Conservation (phyloP, 2,888 invertebrate genomes). For the Eumacrocentrus americanus region DNA sequence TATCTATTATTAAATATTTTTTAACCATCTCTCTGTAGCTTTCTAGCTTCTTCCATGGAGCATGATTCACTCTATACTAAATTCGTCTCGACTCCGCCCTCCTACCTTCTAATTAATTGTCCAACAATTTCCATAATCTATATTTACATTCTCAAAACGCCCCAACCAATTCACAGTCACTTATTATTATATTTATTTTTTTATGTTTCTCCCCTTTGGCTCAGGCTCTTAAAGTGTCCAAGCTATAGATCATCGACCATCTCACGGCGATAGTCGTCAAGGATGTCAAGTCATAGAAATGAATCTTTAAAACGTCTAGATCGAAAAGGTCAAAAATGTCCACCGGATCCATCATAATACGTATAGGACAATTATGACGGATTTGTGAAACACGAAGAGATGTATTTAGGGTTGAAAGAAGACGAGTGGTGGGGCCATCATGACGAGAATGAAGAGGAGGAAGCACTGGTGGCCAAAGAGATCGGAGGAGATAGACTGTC, state of each 20-base stretch:
- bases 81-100: not conserved
- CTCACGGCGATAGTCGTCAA: not conserved
- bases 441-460: conserved; percentile 3
- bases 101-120: not conserved
- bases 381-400: not conserved
- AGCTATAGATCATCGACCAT: not conserved
- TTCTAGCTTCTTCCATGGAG: too few species aligned
- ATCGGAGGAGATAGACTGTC: conserved; percentile 25
- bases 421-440: not conserved
- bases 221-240: not conserved
- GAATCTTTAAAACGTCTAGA: not conserved
- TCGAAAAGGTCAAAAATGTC: not conserved
- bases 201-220: not conserved
- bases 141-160: not conserved
- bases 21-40: too few species aligned
- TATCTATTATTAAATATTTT: too few species aligned
- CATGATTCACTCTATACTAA: not conserved
- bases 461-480: conserved; percentile 12
- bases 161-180: not conserved
- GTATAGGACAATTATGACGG: not conserved
- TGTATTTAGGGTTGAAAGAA: conserved; percentile 7
- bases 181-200: not conserved
- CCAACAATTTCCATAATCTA: not conserved
- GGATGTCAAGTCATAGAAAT: not conserved
- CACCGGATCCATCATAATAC: not conserved